Evolutionary conservation across 2,888 invertebrate species (phyloP).

Genomic region (Coelopa pilipes): DNA sequence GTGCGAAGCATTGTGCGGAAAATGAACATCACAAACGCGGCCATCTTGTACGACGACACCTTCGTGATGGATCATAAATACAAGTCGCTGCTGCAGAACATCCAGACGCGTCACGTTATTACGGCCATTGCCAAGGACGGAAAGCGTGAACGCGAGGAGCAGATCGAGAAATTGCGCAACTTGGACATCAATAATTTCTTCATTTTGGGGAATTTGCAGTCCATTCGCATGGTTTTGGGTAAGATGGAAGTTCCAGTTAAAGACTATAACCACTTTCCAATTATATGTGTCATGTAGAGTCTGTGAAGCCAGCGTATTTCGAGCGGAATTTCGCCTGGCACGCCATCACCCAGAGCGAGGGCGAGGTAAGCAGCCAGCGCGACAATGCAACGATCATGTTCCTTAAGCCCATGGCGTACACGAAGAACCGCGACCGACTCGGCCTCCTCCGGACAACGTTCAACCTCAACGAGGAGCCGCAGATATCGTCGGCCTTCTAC

Average conservation of each 20-base stretch:
- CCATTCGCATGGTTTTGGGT: slow-evolving; percentile 77
- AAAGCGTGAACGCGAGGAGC: slow-evolving; percentile 70
- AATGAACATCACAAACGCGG: slow-evolving; percentile 91
- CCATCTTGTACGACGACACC: slow-evolving; percentile 87
- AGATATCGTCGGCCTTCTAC: slow-evolving; percentile 85
- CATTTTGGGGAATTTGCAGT: slow-evolving; percentile 78
- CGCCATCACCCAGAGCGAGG: slow-evolving; percentile 80
- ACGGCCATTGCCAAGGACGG: slow-evolving; percentile 73
- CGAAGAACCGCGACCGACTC: slow-evolving; percentile 76
- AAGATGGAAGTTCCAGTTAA: too few relatives aligned
- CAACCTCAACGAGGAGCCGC: slow-evolving; percentile 77
- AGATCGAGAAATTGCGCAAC: slow-evolving; percentile 78
- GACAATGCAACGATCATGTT: slow-evolving; percentile 82
- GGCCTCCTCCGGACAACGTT: slow-evolving; percentile 78
- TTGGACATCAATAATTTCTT: slow-evolving; percentile 92
- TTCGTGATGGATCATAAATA: slow-evolving; percentile 96
- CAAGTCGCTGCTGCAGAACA: slow-evolving; percentile 88
- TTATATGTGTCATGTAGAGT: slow-evolving; percentile 67
- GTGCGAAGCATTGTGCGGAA: slow-evolving; percentile 82
- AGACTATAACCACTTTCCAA: too few relatives aligned
- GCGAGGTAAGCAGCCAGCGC: slow-evolving; percentile 79
- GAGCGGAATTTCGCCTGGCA: slow-evolving; percentile 90
- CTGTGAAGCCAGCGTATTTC: slow-evolving; percentile 80
- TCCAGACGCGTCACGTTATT: slow-evolving; percentile 90
- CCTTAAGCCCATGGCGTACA: slow-evolving; percentile 77